Base-by-base conservation (phyloP, 64 coral and sea anemone genomes). In the Montipora cactus region DNA sequence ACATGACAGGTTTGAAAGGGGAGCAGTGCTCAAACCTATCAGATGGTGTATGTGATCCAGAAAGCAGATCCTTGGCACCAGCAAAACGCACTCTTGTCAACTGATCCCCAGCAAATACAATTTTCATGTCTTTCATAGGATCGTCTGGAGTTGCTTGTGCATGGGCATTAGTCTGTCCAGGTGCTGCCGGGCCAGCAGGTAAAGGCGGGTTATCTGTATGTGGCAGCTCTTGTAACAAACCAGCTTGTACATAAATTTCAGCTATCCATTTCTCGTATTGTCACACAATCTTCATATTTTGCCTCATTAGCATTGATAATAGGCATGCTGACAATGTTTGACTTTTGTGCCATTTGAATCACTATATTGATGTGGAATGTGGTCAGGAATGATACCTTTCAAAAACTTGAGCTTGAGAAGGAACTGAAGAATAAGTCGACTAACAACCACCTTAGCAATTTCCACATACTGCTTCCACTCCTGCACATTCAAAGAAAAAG, bases 21-120 rank as follows among this genome's bases (percentile, higher is more conserved):
- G 87, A 93, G 57, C 95, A 96, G 49, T 96, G 91, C n/a, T 96
- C 91, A 58, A 96, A 96, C 7, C 90, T 79, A 47, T 96, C 95
- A 44, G 95, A 93, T 15, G 88, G 80, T 22, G 95, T 96, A 55
- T 96, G 95, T 46, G 87, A 87, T 14, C 90, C 90, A 51, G 94
- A 57, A 4, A 95, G 57, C 5, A 95, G 61, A 55, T 96, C 94
- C 76, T 96, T 96, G 15, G 94, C 94, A 45, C 90, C 95, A 61
- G 80, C 95, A 87, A 90, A 96, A 13, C 81, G 75, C 12, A 95
- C 94, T 44, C 95, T 2, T 5, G 90, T 93, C 0, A 96, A 58
- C 87, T 93, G 94, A 37, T 95, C 75, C 8, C 75, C 75, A 46
- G 75, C 75, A 48, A 77, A 77, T 77, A 44, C 47, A 47, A 88